phyloP scores from a whole-genome alignment of 2,888 invertebrate species.

The Caradrina kadenii region DNA sequence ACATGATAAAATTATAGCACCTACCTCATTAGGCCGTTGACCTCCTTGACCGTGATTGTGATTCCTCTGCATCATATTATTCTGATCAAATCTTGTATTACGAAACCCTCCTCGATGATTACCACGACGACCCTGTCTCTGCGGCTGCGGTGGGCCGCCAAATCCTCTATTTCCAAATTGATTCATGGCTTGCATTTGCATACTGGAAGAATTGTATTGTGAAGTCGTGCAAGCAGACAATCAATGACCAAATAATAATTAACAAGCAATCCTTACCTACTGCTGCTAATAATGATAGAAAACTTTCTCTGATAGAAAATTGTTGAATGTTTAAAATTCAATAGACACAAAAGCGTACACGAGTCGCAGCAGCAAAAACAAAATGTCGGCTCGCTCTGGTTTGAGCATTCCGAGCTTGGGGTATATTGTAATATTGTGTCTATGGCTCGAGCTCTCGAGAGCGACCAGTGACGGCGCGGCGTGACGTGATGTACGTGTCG shows the following conservation, averaged over 20 bases:
- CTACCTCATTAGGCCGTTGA: conserved; percentile 86
- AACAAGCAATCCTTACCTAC: conserved; percentile 41
- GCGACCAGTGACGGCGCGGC: too few relatives aligned
- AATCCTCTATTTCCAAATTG: conserved; percentile 87
- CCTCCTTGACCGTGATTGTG: conserved; percentile 81
- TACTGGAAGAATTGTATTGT: conserved; percentile 62
- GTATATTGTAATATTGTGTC: too few relatives aligned
- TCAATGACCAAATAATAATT: background rate
- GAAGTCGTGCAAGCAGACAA: conserved; percentile 23
- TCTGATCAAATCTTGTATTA: conserved; percentile 86
- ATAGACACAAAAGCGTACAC: background rate
- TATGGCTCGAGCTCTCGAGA: too few relatives aligned
- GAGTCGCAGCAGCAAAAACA: background rate
- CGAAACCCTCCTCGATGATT: conserved; percentile 82
- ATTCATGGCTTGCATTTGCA: conserved; percentile 87
- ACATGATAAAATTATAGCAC: conserved; percentile 25
- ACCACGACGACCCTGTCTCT: conserved; percentile 84
- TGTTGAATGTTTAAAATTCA: background rate
- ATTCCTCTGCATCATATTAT: conserved; percentile 72
- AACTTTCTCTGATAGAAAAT: conserved; percentile 14
- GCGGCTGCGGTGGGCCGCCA: conserved; percentile 87
- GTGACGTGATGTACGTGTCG: too few relatives aligned
- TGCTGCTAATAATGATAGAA: conserved; percentile 4
- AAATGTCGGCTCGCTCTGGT: conserved; percentile 5
- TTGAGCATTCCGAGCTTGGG: too few relatives aligned